Evolutionary conservation across 2,888 invertebrate genomes (phyloP).

Genomic region (Napeogenes sylphis): DNA sequence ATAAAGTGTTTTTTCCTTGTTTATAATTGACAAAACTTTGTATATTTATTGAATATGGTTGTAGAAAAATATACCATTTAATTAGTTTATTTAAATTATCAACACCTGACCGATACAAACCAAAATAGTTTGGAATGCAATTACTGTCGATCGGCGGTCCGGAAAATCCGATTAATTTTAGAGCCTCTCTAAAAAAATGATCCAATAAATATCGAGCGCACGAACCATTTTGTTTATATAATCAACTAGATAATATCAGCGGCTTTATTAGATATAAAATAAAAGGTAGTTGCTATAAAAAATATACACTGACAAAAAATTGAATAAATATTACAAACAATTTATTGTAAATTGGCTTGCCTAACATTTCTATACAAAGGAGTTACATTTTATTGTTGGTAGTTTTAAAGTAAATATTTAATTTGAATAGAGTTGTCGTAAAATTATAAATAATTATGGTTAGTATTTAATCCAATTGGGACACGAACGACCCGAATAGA

Average conservation of each 20-base stretch:
- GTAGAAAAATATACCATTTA: too few relatives aligned
- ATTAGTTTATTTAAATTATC: background rate
- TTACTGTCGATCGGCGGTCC: slow-evolving; percentile 51
- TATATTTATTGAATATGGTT: too few relatives aligned
- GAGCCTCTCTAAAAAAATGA: slow-evolving; percentile 1
- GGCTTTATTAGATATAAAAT: background rate
- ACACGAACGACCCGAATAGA: slow-evolving; percentile 30
- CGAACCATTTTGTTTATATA: too few relatives aligned
- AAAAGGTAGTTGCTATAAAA: background rate
- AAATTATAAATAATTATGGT: background rate
- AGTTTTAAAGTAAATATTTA: too few relatives aligned
- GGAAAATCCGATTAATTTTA: slow-evolving; percentile 9
- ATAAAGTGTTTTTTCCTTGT: too few relatives aligned
- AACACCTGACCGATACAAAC: slow-evolving; percentile 15
- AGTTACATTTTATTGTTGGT: background rate
- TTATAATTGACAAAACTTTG: too few relatives aligned
- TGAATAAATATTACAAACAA: too few relatives aligned
- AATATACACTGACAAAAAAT: too few relatives aligned
- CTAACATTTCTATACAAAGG: background rate
- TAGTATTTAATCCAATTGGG: slow-evolving; percentile 15
- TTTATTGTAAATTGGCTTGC: background rate
- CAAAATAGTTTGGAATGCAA: slow-evolving; percentile 36
- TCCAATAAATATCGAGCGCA: too few relatives aligned
- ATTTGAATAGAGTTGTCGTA: background rate
- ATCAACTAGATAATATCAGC: too few relatives aligned